Conservation (phyloP, 2,888 invertebrate species). For the Apodemia mormo region DNA sequence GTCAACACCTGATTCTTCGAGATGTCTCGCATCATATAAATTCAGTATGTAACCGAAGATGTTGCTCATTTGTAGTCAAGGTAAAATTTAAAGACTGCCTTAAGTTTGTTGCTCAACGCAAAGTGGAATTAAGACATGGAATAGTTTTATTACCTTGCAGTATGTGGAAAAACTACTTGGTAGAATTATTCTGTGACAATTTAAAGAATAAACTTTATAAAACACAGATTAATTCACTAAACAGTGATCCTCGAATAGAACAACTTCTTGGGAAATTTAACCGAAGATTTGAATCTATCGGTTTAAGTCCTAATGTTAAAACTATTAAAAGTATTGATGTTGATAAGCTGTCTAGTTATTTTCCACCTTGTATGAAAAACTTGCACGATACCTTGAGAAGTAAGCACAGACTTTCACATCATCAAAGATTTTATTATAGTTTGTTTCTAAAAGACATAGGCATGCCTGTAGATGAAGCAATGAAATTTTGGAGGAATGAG, state of each 20-base stretch:
- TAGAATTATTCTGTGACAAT: slow-evolving; percentile 70
- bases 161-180: slow-evolving; percentile 77
- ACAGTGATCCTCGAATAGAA: slow-evolving; percentile 60
- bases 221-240: slow-evolving; percentile 49
- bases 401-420: slow-evolving; percentile 84
- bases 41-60: slow-evolving; percentile 46
- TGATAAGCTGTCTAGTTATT: slow-evolving; percentile 60
- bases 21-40: slow-evolving; percentile 59
- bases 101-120: slow-evolving; percentile 73
- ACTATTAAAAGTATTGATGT: slow-evolving; percentile 61
- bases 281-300: slow-evolving; percentile 32
- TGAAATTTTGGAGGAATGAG: slow-evolving; percentile 84
- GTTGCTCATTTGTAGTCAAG: slow-evolving; percentile 53
- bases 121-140: slow-evolving; percentile 77
- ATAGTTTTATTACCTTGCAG: slow-evolving; percentile 77
- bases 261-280: slow-evolving; percentile 55
- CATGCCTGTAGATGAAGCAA: slow-evolving; percentile 83
- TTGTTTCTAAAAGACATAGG: slow-evolving; percentile 88
- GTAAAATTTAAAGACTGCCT: slow-evolving; percentile 81
- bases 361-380: slow-evolving; percentile 86
- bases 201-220: slow-evolving; percentile 55
- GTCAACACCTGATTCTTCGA: slow-evolving; percentile 60
- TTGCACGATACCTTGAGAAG: slow-evolving; percentile 76
- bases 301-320: slow-evolving; percentile 37
- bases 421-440: slow-evolving; percentile 84